Conservation (phyloP, 2,888 invertebrate genomes). For the Strigamia crassipes region DNA sequence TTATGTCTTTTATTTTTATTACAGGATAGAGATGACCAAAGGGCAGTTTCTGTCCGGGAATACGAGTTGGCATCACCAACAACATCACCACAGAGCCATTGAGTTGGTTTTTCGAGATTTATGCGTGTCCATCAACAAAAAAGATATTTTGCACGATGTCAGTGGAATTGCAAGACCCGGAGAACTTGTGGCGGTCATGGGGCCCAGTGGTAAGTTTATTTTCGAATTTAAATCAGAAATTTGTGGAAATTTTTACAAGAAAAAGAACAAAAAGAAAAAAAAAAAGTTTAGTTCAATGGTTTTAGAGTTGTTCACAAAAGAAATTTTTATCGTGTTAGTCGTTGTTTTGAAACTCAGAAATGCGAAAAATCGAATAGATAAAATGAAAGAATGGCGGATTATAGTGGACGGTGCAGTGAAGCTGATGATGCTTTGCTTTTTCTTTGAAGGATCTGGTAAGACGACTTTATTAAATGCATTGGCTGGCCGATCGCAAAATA, state of each 20-base stretch:
- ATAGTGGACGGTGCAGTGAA: neutral
- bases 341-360: neutral
- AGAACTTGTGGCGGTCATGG: constrained; percentile 79
- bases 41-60: constrained; percentile 44
- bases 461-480: constrained; percentile 77
- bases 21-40: constrained; percentile 44
- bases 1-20: neutral
- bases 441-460: constrained; percentile 68
- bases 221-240: neutral
- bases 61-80: constrained; percentile 31
- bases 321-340: neutral
- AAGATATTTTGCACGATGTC: constrained; percentile 71
- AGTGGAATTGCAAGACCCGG: constrained; percentile 76
- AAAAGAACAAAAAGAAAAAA: neutral
- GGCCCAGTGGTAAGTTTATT: constrained; percentile 69
- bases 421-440: neutral
- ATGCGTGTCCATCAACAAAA: constrained; percentile 60
- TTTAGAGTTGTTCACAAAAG: neutral
- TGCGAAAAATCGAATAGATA: neutral
- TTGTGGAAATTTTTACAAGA: neutral
- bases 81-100: constrained; percentile 43
- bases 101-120: constrained; percentile 54
- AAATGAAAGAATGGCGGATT: neutral
- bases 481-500: constrained; percentile 70
- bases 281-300: neutral